Conservation (phyloP, 2,797 vertebrate genomes). For the Mallotus villosus region DNA sequence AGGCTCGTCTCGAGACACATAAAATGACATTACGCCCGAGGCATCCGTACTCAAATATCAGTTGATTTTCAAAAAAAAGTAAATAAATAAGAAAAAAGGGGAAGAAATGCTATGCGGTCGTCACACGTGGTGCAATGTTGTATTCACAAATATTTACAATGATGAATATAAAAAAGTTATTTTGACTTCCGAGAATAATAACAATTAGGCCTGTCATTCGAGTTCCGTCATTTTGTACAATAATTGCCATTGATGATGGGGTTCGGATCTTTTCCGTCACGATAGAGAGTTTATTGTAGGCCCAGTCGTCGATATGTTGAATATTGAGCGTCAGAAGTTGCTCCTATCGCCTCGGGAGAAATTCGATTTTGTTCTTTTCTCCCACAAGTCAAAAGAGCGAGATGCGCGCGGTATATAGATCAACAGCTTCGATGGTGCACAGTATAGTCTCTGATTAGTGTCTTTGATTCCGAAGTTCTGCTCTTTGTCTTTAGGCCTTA, state of each 20-base stretch:
- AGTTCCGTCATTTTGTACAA: constrained; percentile 74
- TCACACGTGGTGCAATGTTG: constrained; percentile 71
- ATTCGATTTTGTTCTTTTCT: constrained; percentile 48
- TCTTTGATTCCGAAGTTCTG: constrained; percentile 36
- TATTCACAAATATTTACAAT: constrained; percentile 83
- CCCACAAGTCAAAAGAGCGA: constrained; percentile 28
- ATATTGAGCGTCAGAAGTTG: constrained; percentile 22
- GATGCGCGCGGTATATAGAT: constrained; percentile 18
- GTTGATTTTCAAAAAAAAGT: constrained; percentile 32
- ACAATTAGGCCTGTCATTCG: constrained; percentile 59
- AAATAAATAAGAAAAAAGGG: constrained; percentile 31
- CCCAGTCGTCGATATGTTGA: constrained; percentile 19
- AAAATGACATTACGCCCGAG: constrained; percentile 46
- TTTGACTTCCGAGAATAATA: constrained; percentile 70
- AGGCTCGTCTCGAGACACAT: constrained; percentile 42
- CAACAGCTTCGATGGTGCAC: constrained; percentile 24
- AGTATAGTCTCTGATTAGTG: constrained; percentile 20
- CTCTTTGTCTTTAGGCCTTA: constrained; percentile 56
- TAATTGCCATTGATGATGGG: constrained; percentile 68
- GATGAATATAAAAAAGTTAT: constrained; percentile 82
- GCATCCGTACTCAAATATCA: constrained; percentile 40
- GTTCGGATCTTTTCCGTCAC: constrained; percentile 44
- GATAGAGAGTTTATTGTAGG: constrained; percentile 29
- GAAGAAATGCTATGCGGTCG: constrained; percentile 60
- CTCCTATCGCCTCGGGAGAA: constrained; percentile 35